phyloP scores from a whole-genome alignment of 2,888 invertebrate species.

The Drosophila falleni region DNA sequence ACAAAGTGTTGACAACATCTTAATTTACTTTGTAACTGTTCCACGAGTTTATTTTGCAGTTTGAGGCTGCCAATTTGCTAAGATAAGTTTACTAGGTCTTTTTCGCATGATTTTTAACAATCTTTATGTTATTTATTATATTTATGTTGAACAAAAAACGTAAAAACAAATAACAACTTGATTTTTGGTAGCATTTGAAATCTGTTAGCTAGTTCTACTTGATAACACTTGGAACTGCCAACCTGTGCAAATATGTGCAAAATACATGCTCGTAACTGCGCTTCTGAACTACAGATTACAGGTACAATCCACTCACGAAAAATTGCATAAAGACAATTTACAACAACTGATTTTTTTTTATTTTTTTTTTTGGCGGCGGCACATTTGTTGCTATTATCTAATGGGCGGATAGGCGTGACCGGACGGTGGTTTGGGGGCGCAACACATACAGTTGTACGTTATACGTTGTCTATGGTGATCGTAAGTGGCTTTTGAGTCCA shows the following conservation, averaged over 20 bases:
- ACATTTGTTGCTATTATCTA: constrained; percentile 56
- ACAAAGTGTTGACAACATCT: background rate
- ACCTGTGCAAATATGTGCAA: constrained; percentile 17
- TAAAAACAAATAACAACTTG: background rate
- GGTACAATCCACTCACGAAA: constrained; percentile 8
- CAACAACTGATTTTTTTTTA: constrained; percentile 15
- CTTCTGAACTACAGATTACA: background rate
- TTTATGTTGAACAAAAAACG: background rate
- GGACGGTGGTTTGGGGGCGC: constrained; percentile 25
- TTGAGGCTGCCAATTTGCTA: background rate
- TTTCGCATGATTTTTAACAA: too few relatives aligned
- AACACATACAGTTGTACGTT: background rate
- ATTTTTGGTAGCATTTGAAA: background rate
- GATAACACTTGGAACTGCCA: constrained; percentile 24
- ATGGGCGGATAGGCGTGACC: constrained; percentile 57
- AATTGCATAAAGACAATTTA: constrained; percentile 28
- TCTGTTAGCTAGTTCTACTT: background rate
- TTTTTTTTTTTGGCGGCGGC: constrained; percentile 16
- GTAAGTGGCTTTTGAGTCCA: constrained; percentile 42
- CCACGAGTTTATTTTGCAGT: background rate
- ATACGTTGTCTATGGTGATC: constrained; percentile 7
- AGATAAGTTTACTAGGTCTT: too few relatives aligned
- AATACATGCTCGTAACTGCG: background rate
- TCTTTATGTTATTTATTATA: too few relatives aligned
- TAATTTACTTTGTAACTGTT: background rate